phyloP scores from a whole-genome alignment of 2,797 vertebrate genomes.

The Protosalanx chinensis region DNA sequence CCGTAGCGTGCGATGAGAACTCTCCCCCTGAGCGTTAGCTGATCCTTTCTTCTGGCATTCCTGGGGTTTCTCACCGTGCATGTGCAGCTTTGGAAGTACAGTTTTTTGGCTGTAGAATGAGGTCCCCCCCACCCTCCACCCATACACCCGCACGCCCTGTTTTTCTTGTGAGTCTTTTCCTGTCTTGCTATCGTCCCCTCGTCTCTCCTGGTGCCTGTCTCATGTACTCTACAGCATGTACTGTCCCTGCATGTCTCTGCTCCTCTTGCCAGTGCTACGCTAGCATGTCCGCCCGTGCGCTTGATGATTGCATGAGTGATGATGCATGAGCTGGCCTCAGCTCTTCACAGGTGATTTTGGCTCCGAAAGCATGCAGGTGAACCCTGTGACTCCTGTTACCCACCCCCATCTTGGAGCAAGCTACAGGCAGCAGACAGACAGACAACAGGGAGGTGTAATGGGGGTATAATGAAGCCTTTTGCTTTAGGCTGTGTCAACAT shows the following conservation, averaged over 20 bases:
- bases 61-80: too few species aligned
- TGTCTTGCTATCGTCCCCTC: constrained; percentile 35
- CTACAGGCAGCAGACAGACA: constrained; percentile 5
- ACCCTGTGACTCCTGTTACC: not conserved
- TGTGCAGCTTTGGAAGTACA: not conserved
- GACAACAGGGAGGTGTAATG: constrained; percentile 17
- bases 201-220: constrained; percentile 10
- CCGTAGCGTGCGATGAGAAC: too few species aligned
- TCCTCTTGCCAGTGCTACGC: not conserved
- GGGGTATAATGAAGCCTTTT: constrained; percentile 44
- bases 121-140: too few species aligned
- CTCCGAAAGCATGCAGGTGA: not conserved
- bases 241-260: not conserved
- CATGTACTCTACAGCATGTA: not conserved
- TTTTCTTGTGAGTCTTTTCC: constrained; percentile 52
- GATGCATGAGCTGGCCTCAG: constrained; percentile 21
- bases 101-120: not conserved
- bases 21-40: not conserved
- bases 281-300: constrained; percentile 12
- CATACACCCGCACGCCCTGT: too few species aligned
- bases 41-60: not conserved
- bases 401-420: not conserved
- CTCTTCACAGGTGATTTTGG: not conserved
- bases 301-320: constrained; percentile 23
- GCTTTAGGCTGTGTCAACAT: constrained; percentile 53